Evolutionary conservation across 2,888 invertebrate genomes (phyloP), one percentile per base, ranked within the genome.

Genomic region (Lasioglossum pauxillum): DNA sequence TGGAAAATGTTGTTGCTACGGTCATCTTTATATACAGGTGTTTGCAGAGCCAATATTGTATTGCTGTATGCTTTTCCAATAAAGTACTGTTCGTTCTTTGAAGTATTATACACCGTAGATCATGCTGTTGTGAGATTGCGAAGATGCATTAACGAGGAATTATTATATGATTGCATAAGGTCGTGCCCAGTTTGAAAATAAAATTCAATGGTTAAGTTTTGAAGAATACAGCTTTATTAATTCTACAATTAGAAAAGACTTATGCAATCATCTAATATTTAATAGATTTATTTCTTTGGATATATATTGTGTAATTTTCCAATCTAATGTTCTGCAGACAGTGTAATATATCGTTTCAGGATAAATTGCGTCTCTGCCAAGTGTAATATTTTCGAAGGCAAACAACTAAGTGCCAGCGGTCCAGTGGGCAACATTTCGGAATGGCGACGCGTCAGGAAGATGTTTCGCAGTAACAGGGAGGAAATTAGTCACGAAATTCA

Each of bases 401-500:
- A 64, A 16, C 64, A 31, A 64, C 64, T 16, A 64, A 31, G 31
- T 35, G 67, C 23, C 35, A 19, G 19, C 35, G 27, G 31, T 64
- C 64, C 19, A 69, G 10, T 14, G 38, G 10, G 10, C 23, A 23
- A 69, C 23, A 38, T 41, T 38, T n/a, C 35, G 38, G 12, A 41
- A 69, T 23, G 8, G 19, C 19, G 5, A 4, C 19, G 69, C 23
- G 19, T 38, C 69, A 69, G 23, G 19, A 69, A 69, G 38, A 69
- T 69, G 23, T 23, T 38, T 23, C 69, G 69, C 5, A 10, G 38
- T 35, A 38, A 69, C 38, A n/a, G 38, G 4, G 8, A 41, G 53
- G 71, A 72, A 80, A 75, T 76, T 57, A 67, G 16, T 80, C 69
- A 38, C 31, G 31, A 38, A 69, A 53, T 72, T 69, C 53, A 78